Percentiles rank a stretch among this genome's conserved stretches.
Evolutionary conservation across 1,140 invertebrate species (phyloP).

Genomic region (Cydia strobilella): DNA sequence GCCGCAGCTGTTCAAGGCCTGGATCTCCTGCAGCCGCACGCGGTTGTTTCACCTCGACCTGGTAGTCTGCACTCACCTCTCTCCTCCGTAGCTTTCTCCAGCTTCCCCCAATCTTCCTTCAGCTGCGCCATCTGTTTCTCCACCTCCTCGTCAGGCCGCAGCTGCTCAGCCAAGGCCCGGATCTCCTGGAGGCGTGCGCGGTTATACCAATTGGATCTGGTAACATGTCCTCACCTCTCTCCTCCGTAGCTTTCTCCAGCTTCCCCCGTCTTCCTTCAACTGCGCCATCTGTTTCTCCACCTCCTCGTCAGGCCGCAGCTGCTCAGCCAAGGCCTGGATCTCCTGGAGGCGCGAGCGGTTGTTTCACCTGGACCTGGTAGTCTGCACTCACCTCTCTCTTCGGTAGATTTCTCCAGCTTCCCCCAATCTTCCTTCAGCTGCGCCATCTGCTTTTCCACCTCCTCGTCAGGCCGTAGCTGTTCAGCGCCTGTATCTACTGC

Average conservation of each 20-base stretch:
- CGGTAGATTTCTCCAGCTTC: constrained; percentile 89
- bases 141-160: constrained; percentile 88
- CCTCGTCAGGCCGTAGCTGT: too few species aligned
- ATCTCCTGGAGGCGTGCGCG: too few species aligned
- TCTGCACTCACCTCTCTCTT: constrained; percentile 76
- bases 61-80: constrained; percentile 53
- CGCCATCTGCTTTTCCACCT: constrained; percentile 83
- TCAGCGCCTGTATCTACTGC: constrained; percentile 91
- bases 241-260: constrained; percentile 88
- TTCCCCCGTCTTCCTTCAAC: constrained; percentile 87
- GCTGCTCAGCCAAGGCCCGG: constrained; percentile 84
- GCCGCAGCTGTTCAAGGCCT: constrained; percentile 84
- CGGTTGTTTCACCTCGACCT: neutral
- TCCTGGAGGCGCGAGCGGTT: constrained; percentile 87
- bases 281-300: constrained; percentile 87
- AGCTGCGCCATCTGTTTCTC: constrained; percentile 86
- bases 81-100: constrained; percentile 89
- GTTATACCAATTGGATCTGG: too few species aligned
- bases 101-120: constrained; percentile 87
- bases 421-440: constrained; percentile 87
- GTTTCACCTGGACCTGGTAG: too few species aligned
- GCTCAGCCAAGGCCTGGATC: constrained; percentile 87
- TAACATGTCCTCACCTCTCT: too few species aligned
- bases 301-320: constrained; percentile 86
- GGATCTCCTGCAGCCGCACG: constrained; percentile 93